Base-by-base conservation (phyloP, 2,113 vertebrate species). In the Paramormyrops kingsleyae region DNA sequence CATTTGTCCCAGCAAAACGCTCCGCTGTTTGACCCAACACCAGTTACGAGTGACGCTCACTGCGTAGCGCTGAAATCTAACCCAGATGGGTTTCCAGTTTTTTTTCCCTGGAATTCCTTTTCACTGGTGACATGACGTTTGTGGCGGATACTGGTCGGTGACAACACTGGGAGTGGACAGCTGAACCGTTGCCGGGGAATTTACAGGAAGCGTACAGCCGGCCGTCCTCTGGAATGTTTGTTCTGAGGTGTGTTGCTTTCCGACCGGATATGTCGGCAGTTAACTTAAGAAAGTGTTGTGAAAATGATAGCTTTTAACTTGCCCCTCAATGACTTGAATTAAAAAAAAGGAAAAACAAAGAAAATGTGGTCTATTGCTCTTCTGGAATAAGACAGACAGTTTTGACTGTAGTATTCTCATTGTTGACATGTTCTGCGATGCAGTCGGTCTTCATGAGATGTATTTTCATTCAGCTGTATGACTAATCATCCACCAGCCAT, bases 61-160 rank as follows among this genome's bases (percentile, higher is more conserved):
- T 21, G 12, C 3, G 53, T 62, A 44, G 31, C 7, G 12, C 52
- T 70, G 44, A 74, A 88, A 88, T 46, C 5, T 47, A 35, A 42
- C 53, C 87, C 87, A 88, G 87, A 88, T 88, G 87, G 87, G 53
- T 15, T 85, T 47, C 83, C 83, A 85, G 31, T 80, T 59, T 52
- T 39, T 87, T 52, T 52, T 8, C 31, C n/a, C 52, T 62, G 53
- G 35, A 88, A 62, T 27, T 88, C 9, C 87, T 39, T 42, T 52
- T 53, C 27, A 27, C n/a, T 31, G 27, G 13, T 21, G 87, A 44
- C 13, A 42, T 59, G 35, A 39, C 35, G 46, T 47, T 59, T 56
- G 53, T 31, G 53, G 87, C 31, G 35, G 21, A 62, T 49, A 24
- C 17, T 87, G 85, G 49, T 50, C 7, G 24, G 47, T 35, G 85